These are phyloP conservation scores for Drosophila obscura DNA, from an alignment of 1,140 invertebrate genomes.

Conservation along the genomic window DNA sequence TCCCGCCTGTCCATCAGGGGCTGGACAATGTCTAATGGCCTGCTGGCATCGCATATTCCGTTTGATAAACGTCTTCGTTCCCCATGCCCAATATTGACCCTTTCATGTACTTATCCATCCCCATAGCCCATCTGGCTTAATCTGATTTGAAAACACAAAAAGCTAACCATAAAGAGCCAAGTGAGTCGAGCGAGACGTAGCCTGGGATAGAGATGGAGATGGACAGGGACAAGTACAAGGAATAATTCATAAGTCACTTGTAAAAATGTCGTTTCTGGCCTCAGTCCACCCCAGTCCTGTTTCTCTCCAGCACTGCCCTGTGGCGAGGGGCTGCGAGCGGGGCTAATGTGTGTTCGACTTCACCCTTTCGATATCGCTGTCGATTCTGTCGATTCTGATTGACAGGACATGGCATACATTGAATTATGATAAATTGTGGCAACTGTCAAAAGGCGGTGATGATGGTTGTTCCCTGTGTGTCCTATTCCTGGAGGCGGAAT, in stretches of 20 bases:
- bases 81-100: slow-evolving; percentile 57
- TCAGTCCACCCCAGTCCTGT: slow-evolving; percentile 20
- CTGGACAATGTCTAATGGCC: slow-evolving; percentile 54
- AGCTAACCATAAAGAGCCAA: slow-evolving; percentile 43
- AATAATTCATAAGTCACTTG: slow-evolving; percentile 82
- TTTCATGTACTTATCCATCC: slow-evolving; percentile 49
- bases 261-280: slow-evolving; percentile 60
- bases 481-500: background rate
- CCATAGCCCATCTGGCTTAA: slow-evolving; percentile 35
- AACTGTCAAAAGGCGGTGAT: slow-evolving; percentile 72
- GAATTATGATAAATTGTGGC: slow-evolving; percentile 83
- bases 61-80: slow-evolving; percentile 56
- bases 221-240: slow-evolving; percentile 39
- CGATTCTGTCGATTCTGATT: slow-evolving; percentile 52
- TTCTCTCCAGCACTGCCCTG: slow-evolving; percentile 7
- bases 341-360: slow-evolving; percentile 62
- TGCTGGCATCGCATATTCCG: slow-evolving; percentile 63
- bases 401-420: slow-evolving; percentile 80
- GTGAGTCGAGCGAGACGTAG: slow-evolving; percentile 23
- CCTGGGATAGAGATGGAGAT: slow-evolving; percentile 13
- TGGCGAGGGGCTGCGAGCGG: background rate
- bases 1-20: slow-evolving; percentile 39
- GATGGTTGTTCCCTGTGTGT: slow-evolving; percentile 34
- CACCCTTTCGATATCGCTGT: slow-evolving; percentile 55
- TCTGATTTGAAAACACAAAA: slow-evolving; percentile 69